phyloP scores from a whole-genome alignment of 1,140 invertebrate species.

The Listronotus bonariensis region DNA sequence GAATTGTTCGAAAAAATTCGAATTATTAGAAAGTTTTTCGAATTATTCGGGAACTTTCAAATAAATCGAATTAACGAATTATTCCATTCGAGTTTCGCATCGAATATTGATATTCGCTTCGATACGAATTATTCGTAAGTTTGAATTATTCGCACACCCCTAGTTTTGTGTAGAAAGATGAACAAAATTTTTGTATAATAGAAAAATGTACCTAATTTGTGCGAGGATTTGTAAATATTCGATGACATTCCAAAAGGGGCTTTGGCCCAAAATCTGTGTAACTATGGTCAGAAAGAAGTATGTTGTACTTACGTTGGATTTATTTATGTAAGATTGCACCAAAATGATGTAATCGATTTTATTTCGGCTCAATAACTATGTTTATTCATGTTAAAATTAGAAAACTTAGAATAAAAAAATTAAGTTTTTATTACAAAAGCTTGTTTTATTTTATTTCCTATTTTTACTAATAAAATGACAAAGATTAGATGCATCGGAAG shows the following conservation, averaged over 20 bases:
- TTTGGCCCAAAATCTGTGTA: background rate
- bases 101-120: too few relatives aligned
- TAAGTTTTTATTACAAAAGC: constrained; percentile 50
- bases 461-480: too few relatives aligned
- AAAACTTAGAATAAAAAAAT: constrained; percentile 48
- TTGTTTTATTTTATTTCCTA: constrained; percentile 25
- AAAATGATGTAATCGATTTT: constrained; percentile 42
- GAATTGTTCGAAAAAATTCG: too few relatives aligned
- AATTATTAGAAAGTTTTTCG: too few relatives aligned
- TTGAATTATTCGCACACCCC: too few relatives aligned
- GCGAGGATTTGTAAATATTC: constrained; percentile 36
- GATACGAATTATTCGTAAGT: too few relatives aligned
- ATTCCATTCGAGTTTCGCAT: too few relatives aligned
- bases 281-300: background rate
- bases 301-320: constrained; percentile 13
- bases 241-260: constrained; percentile 13
- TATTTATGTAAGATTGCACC: constrained; percentile 40
- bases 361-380: constrained; percentile 47
- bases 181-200: constrained; percentile 40
- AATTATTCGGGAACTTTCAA: too few relatives aligned
- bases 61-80: too few relatives aligned
- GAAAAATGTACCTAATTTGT: constrained; percentile 17
- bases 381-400: constrained; percentile 52
- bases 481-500: too few relatives aligned
- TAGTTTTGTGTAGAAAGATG: constrained; percentile 43